These are phyloP conservation scores for Drosophila pseudoananassae DNA, from an alignment of 1,140 invertebrate genomes.

Conservation along the genomic window DNA sequence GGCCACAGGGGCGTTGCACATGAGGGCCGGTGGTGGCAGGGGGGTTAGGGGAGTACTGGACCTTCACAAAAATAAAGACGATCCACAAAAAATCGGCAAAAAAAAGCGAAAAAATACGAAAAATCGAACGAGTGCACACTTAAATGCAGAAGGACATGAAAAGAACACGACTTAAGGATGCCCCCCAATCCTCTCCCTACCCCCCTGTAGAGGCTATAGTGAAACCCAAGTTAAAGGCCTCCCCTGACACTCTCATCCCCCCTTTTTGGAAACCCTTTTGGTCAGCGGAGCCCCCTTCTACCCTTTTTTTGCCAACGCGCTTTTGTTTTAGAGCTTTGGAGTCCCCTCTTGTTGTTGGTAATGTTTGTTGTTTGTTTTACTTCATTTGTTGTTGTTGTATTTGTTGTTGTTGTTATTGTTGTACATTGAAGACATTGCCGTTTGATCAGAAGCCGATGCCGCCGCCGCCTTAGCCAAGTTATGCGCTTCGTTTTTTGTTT, in stretches of 20 bases:
- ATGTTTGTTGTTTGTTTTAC: conserved; percentile 43
- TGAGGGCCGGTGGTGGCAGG: neutral
- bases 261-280: conserved; percentile 5
- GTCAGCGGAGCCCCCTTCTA: conserved; percentile 9
- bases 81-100: conserved; percentile 41
- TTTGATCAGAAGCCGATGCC: conserved; percentile 76
- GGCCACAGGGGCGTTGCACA: conserved; percentile 11
- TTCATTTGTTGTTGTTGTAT: conserved; percentile 8
- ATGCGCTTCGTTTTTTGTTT: conserved; percentile 44
- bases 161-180: conserved; percentile 79
- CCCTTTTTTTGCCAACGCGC: conserved; percentile 61
- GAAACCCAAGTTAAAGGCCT: neutral
- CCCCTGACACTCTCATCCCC: neutral
- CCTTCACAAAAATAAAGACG: conserved; percentile 71
- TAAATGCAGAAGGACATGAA: conserved; percentile 81
- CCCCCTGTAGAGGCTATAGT: neutral
- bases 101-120: conserved; percentile 23
- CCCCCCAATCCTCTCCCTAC: conserved; percentile 14
- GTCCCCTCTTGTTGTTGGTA: conserved; percentile 21
- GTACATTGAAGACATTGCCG: conserved; percentile 62
- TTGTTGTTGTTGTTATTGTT: conserved; percentile 32
- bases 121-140: conserved; percentile 79
- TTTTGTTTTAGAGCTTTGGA: conserved; percentile 66
- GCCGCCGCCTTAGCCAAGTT: conserved; percentile 41
- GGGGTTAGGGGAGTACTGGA: conserved; percentile 4